phyloP scores from a whole-genome alignment of 2,113 vertebrate genomes.

The Colaptes auratus region DNA sequence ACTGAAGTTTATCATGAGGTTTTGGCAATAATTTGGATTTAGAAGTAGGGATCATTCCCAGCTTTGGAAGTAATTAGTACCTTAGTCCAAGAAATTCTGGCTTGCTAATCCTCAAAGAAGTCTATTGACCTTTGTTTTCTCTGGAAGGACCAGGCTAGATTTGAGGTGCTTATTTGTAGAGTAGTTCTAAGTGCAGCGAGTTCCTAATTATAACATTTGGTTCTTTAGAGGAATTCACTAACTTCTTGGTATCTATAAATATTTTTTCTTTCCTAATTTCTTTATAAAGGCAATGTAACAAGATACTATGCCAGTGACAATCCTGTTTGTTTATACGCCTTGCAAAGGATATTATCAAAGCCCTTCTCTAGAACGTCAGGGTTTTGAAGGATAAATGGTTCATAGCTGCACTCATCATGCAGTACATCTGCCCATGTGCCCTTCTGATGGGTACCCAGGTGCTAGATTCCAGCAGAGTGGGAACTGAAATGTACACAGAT shows the following conservation, averaged over 20 bases:
- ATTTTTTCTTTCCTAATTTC: conserved; percentile 36
- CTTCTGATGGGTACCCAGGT: background rate
- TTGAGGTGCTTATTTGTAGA: conserved; percentile 63
- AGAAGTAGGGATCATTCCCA: conserved; percentile 19
- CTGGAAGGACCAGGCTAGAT: conserved; percentile 43
- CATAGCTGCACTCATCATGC: background rate
- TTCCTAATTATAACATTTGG: conserved; percentile 58
- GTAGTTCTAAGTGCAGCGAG: conserved; percentile 20
- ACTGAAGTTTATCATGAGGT: conserved; percentile 18
- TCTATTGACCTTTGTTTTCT: conserved; percentile 52
- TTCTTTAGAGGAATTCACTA: conserved; percentile 55
- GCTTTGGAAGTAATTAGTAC: conserved; percentile 53
- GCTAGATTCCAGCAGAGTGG: background rate
- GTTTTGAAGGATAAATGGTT: conserved; percentile 30
- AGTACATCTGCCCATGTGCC: background rate
- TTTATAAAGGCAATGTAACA: conserved; percentile 2
- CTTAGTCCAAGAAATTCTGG: conserved; percentile 51
- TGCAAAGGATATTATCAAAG: conserved; percentile 5
- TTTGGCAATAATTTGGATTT: conserved; percentile 22
- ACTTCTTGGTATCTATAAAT: conserved; percentile 46
- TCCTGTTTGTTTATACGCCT: conserved; percentile 36
- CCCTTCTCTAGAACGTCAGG: background rate
- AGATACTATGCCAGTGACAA: background rate
- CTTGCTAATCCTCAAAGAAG: conserved; percentile 53
- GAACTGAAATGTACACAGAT: background rate